Evolutionary conservation across 2,797 vertebrate species (phyloP), one percentile per base, ranked within the genome.

Genomic region (Pantherophis alleghaniensis): DNA sequence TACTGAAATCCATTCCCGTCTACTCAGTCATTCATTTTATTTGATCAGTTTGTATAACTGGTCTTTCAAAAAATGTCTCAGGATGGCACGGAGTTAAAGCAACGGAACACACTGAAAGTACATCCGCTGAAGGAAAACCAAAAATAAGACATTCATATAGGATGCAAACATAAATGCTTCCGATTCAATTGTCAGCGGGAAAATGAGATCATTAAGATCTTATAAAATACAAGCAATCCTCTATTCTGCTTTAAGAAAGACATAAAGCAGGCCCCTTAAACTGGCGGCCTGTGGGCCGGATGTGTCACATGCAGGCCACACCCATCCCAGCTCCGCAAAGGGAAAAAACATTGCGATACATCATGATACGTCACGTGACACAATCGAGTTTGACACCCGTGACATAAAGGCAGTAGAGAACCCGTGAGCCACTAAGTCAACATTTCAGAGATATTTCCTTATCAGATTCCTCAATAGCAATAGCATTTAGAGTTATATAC

Each of bases 241-340:
- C 32, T 74, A 53, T 59, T 16, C 61, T 59, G 51, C 61, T 42
- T 87, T 51, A 47, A 53, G 32, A 63, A 87, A 60, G 63, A 42
- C 55, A 87, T 28, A 22, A 22, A n/a, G 88, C 90, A 87, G 60
- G 60, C 3, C 24, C 10, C 9, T 63, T 3, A 63, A 63, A 63
- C 26, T 28, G 61, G 24, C 0, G 1, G 24, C 60, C 60, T 3
- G 1, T 0, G 9, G 60, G 60, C 9, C 24, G 0, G 60, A 61
- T 26, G 60, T 1, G 18, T 20, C 18, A 2, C 18, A 0, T 1
- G 7, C 10, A 61, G 24, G 60, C 60, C 60, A 61, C 3, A 0
- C 10, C 9, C 24, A 61, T 10, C 24, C 60, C 10, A 3, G 3
- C 9, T 61, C 60, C 3, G 1, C 60, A 61, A 61, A 61, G 60